Percentiles rank a stretch among this genome's conserved stretches.
phyloP scores from a whole-genome alignment of 1,140 invertebrate species.

The Nebria ingens region DNA sequence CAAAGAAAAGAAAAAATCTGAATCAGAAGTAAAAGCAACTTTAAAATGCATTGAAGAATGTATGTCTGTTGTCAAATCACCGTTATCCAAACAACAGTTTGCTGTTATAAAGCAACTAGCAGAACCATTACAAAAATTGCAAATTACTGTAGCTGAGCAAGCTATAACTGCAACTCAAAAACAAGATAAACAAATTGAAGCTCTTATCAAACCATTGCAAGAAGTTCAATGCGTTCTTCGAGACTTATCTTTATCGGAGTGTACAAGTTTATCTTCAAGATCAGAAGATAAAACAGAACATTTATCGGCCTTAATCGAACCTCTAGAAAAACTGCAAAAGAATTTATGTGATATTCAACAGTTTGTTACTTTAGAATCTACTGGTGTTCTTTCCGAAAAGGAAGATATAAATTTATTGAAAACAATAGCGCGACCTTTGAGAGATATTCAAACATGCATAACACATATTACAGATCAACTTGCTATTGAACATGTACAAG shows the following conservation, averaged over 20 bases:
- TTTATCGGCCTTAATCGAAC: background rate
- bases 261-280: background rate
- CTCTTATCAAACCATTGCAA: background rate
- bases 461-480: slow-evolving; percentile 34
- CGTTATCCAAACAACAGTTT: background rate
- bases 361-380: background rate
- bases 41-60: background rate
- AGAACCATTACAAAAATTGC: background rate
- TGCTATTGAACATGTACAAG: background rate
- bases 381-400: slow-evolving; percentile 17
- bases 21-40: slow-evolving; percentile 27
- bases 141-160: background rate
- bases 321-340: background rate
- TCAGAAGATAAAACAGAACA: background rate
- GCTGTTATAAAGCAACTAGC: background rate
- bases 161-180: background rate
- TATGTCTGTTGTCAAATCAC: background rate
- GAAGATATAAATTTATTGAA: slow-evolving; percentile 18
- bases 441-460: slow-evolving; percentile 33
- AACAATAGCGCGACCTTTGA: slow-evolving; percentile 28
- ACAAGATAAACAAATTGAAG: background rate
- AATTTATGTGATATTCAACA: background rate
- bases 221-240: background rate
- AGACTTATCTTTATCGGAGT: background rate
- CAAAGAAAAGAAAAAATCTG: slow-evolving; percentile 29